phyloP scores from a whole-genome alignment of 2,888 invertebrate species.

The Craniophora ligustri region DNA sequence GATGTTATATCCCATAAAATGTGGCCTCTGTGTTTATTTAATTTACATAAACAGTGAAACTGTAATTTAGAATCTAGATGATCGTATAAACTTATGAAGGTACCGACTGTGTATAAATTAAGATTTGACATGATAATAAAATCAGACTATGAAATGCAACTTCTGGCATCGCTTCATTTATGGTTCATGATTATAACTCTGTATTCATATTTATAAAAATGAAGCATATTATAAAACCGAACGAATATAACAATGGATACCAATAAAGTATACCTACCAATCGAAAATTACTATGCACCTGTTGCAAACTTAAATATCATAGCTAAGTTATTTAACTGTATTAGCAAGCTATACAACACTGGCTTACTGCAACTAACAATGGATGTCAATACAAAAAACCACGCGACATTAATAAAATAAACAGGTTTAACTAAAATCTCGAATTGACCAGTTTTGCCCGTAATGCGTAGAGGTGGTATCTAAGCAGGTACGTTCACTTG shows the following conservation, averaged over 20 bases:
- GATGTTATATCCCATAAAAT: constrained; percentile 33
- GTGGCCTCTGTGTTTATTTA: constrained; percentile 16
- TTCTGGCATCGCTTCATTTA: no score
- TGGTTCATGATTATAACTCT: no score
- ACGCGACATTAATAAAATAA: constrained; percentile 3
- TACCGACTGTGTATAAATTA: constrained; percentile 4
- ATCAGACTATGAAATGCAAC: no score
- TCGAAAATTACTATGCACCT: no score
- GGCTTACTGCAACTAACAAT: constrained; percentile 1
- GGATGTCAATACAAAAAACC: constrained; percentile 4
- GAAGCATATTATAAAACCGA: no score
- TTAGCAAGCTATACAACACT: constrained; percentile 2
- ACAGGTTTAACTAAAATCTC: constrained; percentile 18
- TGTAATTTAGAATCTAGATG: constrained; percentile 22
- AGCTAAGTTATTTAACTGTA: no score
- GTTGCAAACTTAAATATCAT: no score
- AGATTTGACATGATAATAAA: not conserved
- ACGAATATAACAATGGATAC: no score
- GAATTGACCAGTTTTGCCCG: constrained; percentile 15
- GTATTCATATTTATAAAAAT: no score
- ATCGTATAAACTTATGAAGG: no score
- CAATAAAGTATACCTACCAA: not conserved
- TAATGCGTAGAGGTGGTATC: constrained; percentile 25
- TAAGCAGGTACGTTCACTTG: constrained; percentile 45
- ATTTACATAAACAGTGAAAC: constrained; percentile 36